Evolutionary conservation across 1,140 invertebrate species (phyloP).

Genomic region (Anadara kagoshimensis): DNA sequence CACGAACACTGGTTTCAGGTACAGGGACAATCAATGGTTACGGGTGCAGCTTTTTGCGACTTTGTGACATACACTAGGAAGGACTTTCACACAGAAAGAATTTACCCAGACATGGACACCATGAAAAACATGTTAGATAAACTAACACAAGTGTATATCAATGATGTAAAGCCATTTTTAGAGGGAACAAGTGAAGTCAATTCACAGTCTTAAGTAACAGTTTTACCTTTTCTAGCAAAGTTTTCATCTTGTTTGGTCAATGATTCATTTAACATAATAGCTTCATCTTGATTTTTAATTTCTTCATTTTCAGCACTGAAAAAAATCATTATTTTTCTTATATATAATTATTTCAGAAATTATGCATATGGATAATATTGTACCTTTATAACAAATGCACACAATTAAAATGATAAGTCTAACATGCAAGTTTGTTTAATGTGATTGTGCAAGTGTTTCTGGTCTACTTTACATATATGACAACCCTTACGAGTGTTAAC

Average conservation of each 20-base stretch:
- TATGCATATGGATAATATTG: no score
- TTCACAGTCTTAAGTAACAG: no score
- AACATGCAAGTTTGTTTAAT: no score
- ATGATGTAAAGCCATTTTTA: neutral
- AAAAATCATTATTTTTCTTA: no score
- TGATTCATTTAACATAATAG: neutral
- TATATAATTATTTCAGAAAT: no score
- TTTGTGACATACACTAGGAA: constrained; percentile 34
- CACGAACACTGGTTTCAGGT: constrained; percentile 30
- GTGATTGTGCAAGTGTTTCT: no score
- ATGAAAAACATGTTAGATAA: constrained; percentile 16
- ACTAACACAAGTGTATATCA: constrained; percentile 4
- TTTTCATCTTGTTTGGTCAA: neutral
- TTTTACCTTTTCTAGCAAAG: neutral
- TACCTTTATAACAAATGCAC: no score
- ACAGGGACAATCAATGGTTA: constrained; percentile 28
- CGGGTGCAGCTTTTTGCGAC: constrained; percentile 32
- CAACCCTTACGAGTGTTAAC: no score
- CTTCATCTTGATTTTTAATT: neutral
- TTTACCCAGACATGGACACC: constrained; percentile 13
- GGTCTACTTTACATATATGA: no score
- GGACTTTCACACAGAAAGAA: constrained; percentile 7
- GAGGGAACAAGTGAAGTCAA: no score
- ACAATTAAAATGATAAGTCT: no score
- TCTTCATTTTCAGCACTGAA: neutral